These are phyloP conservation scores for Amphipoea lucens DNA, from an alignment of 2,888 invertebrate genomes.

Conservation along the genomic window DNA sequence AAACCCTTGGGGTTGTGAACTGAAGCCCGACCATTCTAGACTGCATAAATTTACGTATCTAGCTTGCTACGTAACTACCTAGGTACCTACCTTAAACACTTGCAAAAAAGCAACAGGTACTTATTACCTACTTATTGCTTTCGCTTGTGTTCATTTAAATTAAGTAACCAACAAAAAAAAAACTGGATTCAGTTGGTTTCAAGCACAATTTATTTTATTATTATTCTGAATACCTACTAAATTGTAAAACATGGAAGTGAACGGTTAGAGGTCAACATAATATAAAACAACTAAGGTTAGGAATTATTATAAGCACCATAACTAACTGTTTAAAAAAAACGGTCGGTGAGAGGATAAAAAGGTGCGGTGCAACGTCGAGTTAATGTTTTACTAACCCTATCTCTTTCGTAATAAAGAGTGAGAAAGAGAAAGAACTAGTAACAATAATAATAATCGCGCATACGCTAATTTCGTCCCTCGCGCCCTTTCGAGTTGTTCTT, in stretches of 20 bases:
- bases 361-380: slow-evolving; percentile 53
- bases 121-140: not conserved
- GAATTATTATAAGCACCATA: slow-evolving; percentile 15
- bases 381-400: slow-evolving; percentile 69
- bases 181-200: not conserved
- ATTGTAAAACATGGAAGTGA: slow-evolving; percentile 19
- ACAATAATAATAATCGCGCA: slow-evolving; percentile 83
- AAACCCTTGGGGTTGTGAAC: slow-evolving; percentile 30
- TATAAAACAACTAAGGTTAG: slow-evolving; percentile 19
- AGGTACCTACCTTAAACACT: not conserved
- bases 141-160: not conserved
- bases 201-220: slow-evolving; percentile 1
- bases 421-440: slow-evolving; percentile 77
- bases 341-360: slow-evolving; percentile 58
- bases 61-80: slow-evolving; percentile 1
- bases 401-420: slow-evolving; percentile 57
- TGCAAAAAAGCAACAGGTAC: not conserved
- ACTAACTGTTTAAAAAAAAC: slow-evolving; percentile 43
- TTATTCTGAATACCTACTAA: not conserved
- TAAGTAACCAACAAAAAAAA: not conserved
- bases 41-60: slow-evolving; percentile 1
- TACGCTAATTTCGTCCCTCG: slow-evolving; percentile 87
- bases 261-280: slow-evolving; percentile 23
- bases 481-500: slow-evolving; percentile 87
- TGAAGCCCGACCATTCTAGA: slow-evolving; percentile 27